Conservation (phyloP, 2,888 invertebrate genomes). For the Tanytarsus gracilentus region DNA sequence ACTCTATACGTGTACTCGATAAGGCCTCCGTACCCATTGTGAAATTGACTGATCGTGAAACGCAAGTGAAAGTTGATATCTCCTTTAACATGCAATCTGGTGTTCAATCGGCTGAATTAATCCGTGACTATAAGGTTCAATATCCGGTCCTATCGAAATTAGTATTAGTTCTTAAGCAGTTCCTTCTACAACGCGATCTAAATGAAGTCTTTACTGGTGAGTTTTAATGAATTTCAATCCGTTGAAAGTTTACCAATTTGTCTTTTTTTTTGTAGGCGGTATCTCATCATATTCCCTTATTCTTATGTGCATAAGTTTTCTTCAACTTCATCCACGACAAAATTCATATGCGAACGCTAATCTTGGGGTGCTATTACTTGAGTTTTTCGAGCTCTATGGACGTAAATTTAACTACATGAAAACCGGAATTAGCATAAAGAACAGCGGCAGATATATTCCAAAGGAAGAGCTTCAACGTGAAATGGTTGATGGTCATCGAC, state of each 20-base stretch:
- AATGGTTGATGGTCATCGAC: constrained; percentile 89
- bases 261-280: constrained; percentile 51
- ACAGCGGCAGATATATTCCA: constrained; percentile 86
- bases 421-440: constrained; percentile 87
- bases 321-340: constrained; percentile 81
- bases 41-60: constrained; percentile 81
- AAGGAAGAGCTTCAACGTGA: constrained; percentile 89
- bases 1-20: constrained; percentile 90
- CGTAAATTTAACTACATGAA: constrained; percentile 92
- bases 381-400: constrained; percentile 96
- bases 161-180: constrained; percentile 97
- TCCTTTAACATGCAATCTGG: constrained; percentile 99
- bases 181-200: constrained; percentile 91
- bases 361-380: constrained; percentile 87
- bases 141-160: constrained; percentile 88
- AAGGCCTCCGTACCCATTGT: constrained; percentile 98
- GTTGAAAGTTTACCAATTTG: background rate
- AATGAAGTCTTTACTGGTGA: constrained; percentile 94
- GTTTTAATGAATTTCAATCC: background rate
- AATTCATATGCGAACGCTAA: constrained; percentile 64
- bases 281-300: constrained; percentile 98
- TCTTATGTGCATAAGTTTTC: constrained; percentile 96
- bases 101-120: constrained; percentile 91
- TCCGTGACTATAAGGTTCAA: constrained; percentile 78
- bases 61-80: constrained; percentile 88